Conservation (phyloP, 2,888 invertebrate genomes). For the Venusia cambrica region DNA sequence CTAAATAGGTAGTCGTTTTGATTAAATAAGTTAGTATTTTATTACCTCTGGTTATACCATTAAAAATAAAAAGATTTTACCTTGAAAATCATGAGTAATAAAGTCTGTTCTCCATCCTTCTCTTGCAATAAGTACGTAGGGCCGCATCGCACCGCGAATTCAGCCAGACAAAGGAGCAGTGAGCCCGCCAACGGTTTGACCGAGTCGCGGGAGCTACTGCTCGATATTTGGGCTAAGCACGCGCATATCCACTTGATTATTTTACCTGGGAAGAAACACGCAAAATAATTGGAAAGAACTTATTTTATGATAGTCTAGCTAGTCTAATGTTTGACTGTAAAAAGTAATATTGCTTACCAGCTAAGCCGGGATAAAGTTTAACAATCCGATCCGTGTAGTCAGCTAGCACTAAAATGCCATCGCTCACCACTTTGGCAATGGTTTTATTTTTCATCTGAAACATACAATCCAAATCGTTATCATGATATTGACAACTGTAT, state of each 20-base stretch:
- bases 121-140: slow-evolving; percentile 82
- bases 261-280: slow-evolving; percentile 69
- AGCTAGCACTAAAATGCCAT: slow-evolving; percentile 88
- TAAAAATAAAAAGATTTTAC: slow-evolving; percentile 62
- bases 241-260: slow-evolving; percentile 81
- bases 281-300: too few species aligned
- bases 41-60: slow-evolving; percentile 28
- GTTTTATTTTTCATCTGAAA: slow-evolving; percentile 89
- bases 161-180: slow-evolving; percentile 93
- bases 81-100: slow-evolving; percentile 87
- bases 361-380: slow-evolving; percentile 85
- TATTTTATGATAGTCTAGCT: too few species aligned
- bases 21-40: slow-evolving; percentile 27
- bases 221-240: slow-evolving; percentile 70
- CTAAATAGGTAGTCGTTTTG: too few species aligned
- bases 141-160: slow-evolving; percentile 95
- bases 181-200: slow-evolving; percentile 88
- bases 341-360: slow-evolving; percentile 61
- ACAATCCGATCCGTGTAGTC: slow-evolving; percentile 89
- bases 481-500: too few species aligned
- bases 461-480: slow-evolving; percentile 10
- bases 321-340: too few species aligned
- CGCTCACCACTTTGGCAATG: slow-evolving; percentile 92
- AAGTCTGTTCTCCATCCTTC: slow-evolving; percentile 65
- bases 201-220: slow-evolving; percentile 79